Evolutionary conservation across 2,113 vertebrate species (phyloP).

Genomic region (Amphilophus citrinellus): DNA sequence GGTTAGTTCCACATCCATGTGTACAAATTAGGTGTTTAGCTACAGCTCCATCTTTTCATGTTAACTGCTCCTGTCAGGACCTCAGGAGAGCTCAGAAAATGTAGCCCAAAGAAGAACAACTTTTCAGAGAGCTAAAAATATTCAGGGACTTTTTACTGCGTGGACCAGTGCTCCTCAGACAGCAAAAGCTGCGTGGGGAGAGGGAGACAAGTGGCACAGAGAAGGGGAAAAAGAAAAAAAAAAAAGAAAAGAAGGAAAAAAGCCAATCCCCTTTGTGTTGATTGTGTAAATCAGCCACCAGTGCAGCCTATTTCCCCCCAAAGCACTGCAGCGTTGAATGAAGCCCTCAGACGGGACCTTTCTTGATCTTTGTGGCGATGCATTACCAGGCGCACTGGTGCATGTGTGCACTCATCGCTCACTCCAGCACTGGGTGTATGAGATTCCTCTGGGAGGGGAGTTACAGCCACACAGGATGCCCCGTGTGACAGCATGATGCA

Average conservation of each 20-base stretch:
- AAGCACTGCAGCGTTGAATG: conserved; percentile 70
- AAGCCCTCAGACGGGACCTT: conserved; percentile 73
- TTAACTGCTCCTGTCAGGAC: conserved; percentile 30
- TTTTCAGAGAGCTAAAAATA: conserved; percentile 50
- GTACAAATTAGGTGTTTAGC: conserved; percentile 20
- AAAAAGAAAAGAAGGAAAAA: not conserved
- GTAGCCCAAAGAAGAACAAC: conserved; percentile 31
- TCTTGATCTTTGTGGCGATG: conserved; percentile 75
- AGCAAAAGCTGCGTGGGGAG: conserved; percentile 11
- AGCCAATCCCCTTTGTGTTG: conserved; percentile 65
- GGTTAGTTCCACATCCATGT: conserved; percentile 11
- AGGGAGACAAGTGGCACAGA: not conserved
- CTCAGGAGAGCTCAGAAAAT: conserved; percentile 32
- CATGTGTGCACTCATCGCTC: conserved; percentile 75
- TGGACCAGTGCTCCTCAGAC: conserved; percentile 34
- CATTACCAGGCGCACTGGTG: conserved; percentile 77
- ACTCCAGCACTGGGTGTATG: conserved; percentile 52
- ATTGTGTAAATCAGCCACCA: conserved; percentile 71
- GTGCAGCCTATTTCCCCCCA: conserved; percentile 66
- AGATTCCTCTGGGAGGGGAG: conserved; percentile 40
- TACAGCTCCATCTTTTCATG: conserved; percentile 15
- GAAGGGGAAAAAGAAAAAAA: not conserved
- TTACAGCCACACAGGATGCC: conserved; percentile 46
- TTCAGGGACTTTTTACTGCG: conserved; percentile 35
- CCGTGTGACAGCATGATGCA: conserved; percentile 71